A percentile compares a stretch with the other conserved stretches of the same genome.
These are phyloP conservation scores for Sitophilus oryzae DNA, from an alignment of 1,140 invertebrate genomes.

Conservation along the genomic window DNA sequence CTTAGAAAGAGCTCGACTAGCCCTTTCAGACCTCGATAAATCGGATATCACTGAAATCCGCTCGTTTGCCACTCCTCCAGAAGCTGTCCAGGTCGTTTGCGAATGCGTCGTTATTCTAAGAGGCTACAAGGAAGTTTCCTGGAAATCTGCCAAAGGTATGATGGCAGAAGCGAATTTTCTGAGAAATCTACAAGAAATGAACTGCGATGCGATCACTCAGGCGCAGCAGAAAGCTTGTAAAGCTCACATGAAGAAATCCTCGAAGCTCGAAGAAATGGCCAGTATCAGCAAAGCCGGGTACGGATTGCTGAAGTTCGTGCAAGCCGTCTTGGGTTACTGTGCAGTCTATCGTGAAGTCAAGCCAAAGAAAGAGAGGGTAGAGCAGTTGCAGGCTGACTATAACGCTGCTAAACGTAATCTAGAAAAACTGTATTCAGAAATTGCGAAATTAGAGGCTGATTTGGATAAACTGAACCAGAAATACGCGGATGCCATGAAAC, in stretches of 20 bases:
- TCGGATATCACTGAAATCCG: slow-evolving; percentile 87
- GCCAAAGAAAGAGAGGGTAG: slow-evolving; percentile 80
- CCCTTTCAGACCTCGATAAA: slow-evolving; percentile 76
- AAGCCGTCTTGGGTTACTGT: slow-evolving; percentile 80
- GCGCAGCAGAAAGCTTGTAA: slow-evolving; percentile 66
- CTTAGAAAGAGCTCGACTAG: slow-evolving; percentile 69
- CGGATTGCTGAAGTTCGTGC: slow-evolving; percentile 77
- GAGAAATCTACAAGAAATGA: slow-evolving; percentile 72
- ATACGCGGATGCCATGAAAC: slow-evolving; percentile 68
- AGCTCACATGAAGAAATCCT: slow-evolving; percentile 61
- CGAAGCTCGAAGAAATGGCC: slow-evolving; percentile 70
- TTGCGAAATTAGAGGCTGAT: slow-evolving; percentile 63
- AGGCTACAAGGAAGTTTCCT: slow-evolving; percentile 76
- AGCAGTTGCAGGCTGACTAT: slow-evolving; percentile 62
- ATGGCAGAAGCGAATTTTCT: slow-evolving; percentile 86
- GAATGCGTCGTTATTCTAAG: slow-evolving; percentile 81
- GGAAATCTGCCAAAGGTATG: slow-evolving; percentile 85
- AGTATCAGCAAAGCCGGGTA: slow-evolving; percentile 74
- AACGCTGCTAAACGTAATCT: slow-evolving; percentile 56
- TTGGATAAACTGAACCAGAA: slow-evolving; percentile 63
- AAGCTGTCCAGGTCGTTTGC: slow-evolving; percentile 77
- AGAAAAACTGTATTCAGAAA: slow-evolving; percentile 71
- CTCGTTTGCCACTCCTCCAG: slow-evolving; percentile 84
- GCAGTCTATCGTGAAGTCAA: slow-evolving; percentile 78
- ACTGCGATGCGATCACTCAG: slow-evolving; percentile 71